Conservation (phyloP, 2,113 vertebrate species). For the Rallus limicola region DNA sequence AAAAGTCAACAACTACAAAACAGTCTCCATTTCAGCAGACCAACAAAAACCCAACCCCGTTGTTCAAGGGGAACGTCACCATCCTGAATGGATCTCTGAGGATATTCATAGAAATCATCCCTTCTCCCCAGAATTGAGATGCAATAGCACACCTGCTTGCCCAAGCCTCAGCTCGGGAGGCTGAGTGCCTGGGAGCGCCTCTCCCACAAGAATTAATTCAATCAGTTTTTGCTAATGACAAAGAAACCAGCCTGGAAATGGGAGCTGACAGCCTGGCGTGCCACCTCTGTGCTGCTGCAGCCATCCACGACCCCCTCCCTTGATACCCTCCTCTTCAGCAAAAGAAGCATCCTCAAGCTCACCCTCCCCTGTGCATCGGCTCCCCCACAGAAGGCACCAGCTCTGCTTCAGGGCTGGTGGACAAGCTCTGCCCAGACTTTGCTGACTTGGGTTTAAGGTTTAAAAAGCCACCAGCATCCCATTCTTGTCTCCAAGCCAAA, state of each 20-base stretch:
- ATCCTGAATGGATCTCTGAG: not conserved
- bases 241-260: not conserved
- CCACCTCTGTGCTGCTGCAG: not conserved
- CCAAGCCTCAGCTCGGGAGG: not conserved
- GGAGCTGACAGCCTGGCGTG: not conserved
- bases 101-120: not conserved
- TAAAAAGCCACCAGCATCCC: no score
- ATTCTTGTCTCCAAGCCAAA: not conserved
- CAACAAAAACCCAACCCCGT: not conserved
- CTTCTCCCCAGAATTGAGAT: not conserved
- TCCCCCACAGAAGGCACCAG: no score
- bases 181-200: not conserved
- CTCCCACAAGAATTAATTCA: not conserved
- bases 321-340: rapidly evolving
- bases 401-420: no score
- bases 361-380: rapidly evolving
- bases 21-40: not conserved
- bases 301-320: not conserved
- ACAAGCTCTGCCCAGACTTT: no score
- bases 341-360: rapidly evolving
- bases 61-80: not conserved
- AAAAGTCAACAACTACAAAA: not conserved
- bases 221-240: slow-evolving; percentile 12
- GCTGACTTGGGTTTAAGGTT: no score
- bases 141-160: not conserved